Evolutionary conservation across 2,797 vertebrate species (phyloP), one percentile per base, ranked within the genome.

Genomic region (Macropus fuliginosus): DNA sequence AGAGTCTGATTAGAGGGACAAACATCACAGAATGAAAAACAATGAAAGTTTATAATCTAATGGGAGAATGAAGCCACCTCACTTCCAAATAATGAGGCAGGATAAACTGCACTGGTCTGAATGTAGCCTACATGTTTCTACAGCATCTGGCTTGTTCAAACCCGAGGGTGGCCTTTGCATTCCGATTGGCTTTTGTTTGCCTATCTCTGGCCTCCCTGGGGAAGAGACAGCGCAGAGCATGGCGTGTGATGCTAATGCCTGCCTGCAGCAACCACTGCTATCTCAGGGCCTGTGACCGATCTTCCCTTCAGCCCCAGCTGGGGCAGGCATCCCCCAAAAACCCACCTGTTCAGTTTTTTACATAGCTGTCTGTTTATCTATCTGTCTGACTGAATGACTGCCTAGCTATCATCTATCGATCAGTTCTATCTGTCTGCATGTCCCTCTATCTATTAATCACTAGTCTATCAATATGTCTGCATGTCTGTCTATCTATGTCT

Each of bases 261-360:
- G 87, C 91, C 94, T 92, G 87, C 4, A 62, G 56, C 93, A n/a
- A 52, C 5, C 12, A 52, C 5, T 93, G 34, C 54, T 12, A 56
- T 62, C 31, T 28, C 55, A 55, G 92, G 34, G 24, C 91, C 12
- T 93, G 28, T 10, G 56, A 81, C 14, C 92, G 13, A 46, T 18
- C 9, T 62, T 95, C 91, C 90, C 93, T 93, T 95, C 94, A 87
- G 54, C n/a, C 55, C 87, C 56, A 92, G 96, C 27, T 55, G 66
- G 28, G n/a, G 54, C 11, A 21, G 16, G 3, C 93, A 54, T 92
- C 87, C 87, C 95, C 91, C 27, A 87, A 62, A 94, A 96, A 94
- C 92, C 57, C 91, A 46, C 40, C 74, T 27, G 21, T 1, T 8
- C 74, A 46, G 11, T 27, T 27, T 34, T 6, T 10, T 46, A 10